Evolutionary conservation across 2,113 vertebrate genomes (phyloP), one percentile per base, ranked within the genome.

Genomic region (Anarrhichthys ocellatus): DNA sequence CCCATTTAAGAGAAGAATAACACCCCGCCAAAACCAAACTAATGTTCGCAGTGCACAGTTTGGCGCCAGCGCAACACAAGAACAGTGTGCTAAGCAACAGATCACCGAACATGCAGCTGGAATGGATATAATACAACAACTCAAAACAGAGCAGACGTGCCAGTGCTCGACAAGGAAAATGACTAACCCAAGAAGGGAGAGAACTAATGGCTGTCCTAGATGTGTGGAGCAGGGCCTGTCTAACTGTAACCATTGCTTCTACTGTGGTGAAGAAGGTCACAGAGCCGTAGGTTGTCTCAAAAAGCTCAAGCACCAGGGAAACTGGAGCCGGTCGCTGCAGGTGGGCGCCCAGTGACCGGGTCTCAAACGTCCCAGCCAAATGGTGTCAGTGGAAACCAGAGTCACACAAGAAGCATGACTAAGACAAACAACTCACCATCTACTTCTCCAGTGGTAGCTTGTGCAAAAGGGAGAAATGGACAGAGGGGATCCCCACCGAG

Each of bases 1-100:
- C 66, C 2, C 76, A 70, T 14, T 20, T 72, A 17, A 17, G 68
- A 13, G 58, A 72, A n/a, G n/a, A n/a, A n/a, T n/a, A 46, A 46
- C 44, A 46, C 13, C 44, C 44, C 44, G 44, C 44, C 44, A 15
- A 46, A 46, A 46, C 3, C 44, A 46, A 46, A 46, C 44, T 46
- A 46, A 3, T 2, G 14, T 46, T 46, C 44, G 44, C 44, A 46
- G 44, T 46, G 44, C 9, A 13, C 13, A 46, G 13, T 5, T 46
- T 46, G 14, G 44, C 14, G 5, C 44, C 3, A 46, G 5, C 4
- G 13, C 9, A 46, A 46, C 5, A 15, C 13, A 46, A 46, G 44
- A 46, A 46, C 13, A 46, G 13, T 15, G 44, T 13, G 44, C 44
- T 15, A 46, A 46, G 44, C 14, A 46, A 46, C 44, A 15, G 44